phyloP scores from a whole-genome alignment of 2,797 vertebrate genomes.

The Argya squamiceps region DNA sequence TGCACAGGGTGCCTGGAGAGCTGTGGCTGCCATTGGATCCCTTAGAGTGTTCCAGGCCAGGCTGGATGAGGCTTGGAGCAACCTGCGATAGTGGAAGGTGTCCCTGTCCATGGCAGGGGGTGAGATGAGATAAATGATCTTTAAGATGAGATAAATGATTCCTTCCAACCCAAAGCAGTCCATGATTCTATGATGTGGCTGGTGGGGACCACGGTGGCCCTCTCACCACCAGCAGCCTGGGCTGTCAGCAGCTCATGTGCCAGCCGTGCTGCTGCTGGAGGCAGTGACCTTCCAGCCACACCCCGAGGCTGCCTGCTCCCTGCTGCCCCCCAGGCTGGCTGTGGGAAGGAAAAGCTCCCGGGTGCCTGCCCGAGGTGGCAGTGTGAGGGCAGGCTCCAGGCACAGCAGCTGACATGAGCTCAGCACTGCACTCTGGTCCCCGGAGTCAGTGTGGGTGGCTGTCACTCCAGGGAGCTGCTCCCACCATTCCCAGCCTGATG shows the following conservation, averaged over 20 bases:
- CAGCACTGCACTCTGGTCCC: not conserved
- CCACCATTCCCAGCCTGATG: not conserved
- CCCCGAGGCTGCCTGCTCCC: accelerated
- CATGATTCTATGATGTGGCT: not conserved
- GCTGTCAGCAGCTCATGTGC: not conserved
- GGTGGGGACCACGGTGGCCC: not conserved
- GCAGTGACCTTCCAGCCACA: not conserved
- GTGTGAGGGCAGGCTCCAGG: not conserved
- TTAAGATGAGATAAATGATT: not conserved
- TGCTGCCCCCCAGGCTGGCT: too few species aligned
- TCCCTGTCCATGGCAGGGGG: not conserved
- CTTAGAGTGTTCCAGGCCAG: not conserved
- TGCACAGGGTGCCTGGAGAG: not conserved
- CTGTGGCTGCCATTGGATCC: not conserved
- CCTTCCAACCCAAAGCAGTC: not conserved
- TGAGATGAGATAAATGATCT: too few species aligned
- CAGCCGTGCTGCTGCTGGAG: not conserved
- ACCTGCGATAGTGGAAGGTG: not conserved
- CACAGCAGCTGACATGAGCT: not conserved
- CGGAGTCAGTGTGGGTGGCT: accelerated
- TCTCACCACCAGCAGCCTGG: not conserved
- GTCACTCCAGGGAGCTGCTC: not conserved
- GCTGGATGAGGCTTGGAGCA: accelerated
- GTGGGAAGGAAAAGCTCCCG: not conserved
- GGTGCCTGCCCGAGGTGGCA: not conserved